Evolutionary conservation across 2,797 vertebrate species (phyloP), one percentile per base, ranked within the genome.

Genomic region (Clarias pachynema): DNA sequence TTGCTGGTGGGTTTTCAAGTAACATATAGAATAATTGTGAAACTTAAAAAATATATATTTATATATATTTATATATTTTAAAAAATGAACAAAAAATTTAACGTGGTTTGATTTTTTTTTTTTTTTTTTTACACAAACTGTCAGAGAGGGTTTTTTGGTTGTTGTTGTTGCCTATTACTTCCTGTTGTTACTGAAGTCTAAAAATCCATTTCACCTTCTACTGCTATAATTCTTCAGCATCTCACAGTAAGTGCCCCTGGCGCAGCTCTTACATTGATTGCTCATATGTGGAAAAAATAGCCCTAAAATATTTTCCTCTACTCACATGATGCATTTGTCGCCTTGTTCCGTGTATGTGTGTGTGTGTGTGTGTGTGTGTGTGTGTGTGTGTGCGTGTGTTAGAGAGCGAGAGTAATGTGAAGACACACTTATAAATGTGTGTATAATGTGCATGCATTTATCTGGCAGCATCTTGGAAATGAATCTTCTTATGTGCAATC

Each of bases 181-280:
- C 59, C 85, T 86, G 75, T 86, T 83, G 66, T 83, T 83, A 65
- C 81, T 72, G 74, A 56, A 68, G 68, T 73, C 59, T 84, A 87
- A 87, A 83, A 87, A 87, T 79, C 77, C 78, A 84, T 87, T 87
- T 87, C 82, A 81, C 86, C 79, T 72, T 81, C 81, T 84, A 83
- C 82, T 68, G 77, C 68, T 87, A 72, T 84, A 84, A 87, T 80
- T 84, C 70, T 87, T 75, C 69, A 78, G 14, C 77, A 84, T 80
- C 77, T 81, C 77, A 80, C 82, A 68, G 68, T 84, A 86, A 84
- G 86, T 73, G 82, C 82, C 77, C 59, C 77, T 86, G 86, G 82
- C 77, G 68, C 44, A 49, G 60, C 82, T 74, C 86, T 84, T 87
- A 77, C 82, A 84, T 84, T 87, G 82, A 87, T 87, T 87, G 86